Base-by-base conservation (phyloP, 2,888 invertebrate species). In the Latheticus oryzae region DNA sequence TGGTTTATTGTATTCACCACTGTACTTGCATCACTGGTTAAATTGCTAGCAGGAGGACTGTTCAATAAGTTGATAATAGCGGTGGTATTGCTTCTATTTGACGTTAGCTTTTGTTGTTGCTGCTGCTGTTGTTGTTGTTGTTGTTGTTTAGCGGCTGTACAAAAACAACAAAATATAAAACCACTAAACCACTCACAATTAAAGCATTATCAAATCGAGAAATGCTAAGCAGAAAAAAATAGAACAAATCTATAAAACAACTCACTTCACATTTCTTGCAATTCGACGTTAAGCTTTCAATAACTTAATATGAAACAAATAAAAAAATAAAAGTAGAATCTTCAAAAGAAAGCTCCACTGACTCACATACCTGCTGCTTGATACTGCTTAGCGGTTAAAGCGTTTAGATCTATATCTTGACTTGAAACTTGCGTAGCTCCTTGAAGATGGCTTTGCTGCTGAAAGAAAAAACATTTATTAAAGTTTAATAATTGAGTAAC, bases 331-430 rank as follows among this genome's bases (percentile, higher is more conserved):
- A n/a, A n/a, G n/a, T n/a, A n/a, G n/a, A n/a, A n/a, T n/a, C n/a
- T n/a, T n/a, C n/a, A n/a, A n/a, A n/a, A n/a, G n/a, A n/a, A n/a
- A n/a, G n/a, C n/a, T n/a, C n/a, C n/a, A n/a, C n/a, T n/a, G n/a
- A n/a, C n/a, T n/a, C n/a, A n/a, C n/a, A n/a, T n/a, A 47, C 82
- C 82, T 79, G 80, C 82, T 65, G 86, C 85, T 73, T 89, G 89
- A 76, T 89, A 90, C 74, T 91, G 90, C 74, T 89, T 90, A 61
- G 87, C 90, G 60, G 89, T 89, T 66, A 92, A 84, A 40, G 91
- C 91, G 74, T 85, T 90, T 67, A 91, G 90, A 53, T 89, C 88
- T 19, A 87, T 84, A 70, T 75, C 71, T 84, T 87, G 67, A 54
- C 35, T 54, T 13, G 59, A 54, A 24, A 54, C 28, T 43, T 65